Conservation (phyloP, 2,797 vertebrate genomes). For the Alexandromys oeconomus region DNA sequence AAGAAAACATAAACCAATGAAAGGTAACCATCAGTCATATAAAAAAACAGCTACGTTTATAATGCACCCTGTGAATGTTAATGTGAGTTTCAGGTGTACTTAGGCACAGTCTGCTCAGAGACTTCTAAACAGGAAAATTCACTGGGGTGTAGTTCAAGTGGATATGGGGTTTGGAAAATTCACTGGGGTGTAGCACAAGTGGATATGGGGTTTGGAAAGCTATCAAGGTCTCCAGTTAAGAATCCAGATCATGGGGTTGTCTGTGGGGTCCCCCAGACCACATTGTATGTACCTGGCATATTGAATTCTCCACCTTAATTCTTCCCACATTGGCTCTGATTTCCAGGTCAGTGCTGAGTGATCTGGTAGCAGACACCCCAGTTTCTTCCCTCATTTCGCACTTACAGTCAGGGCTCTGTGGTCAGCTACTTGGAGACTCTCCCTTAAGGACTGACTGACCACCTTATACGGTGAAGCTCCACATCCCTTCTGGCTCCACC, state of each 20-base stretch:
- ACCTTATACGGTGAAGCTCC: not conserved
- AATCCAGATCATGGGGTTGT: not conserved
- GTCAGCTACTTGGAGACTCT: not conserved
- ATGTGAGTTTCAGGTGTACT: not conserved
- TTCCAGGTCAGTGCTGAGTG: not conserved
- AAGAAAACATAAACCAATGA: not conserved
- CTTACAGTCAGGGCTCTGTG: not conserved
- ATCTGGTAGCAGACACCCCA: not conserved
- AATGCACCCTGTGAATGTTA: not conserved
- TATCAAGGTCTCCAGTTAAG: not conserved
- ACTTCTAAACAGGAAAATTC: not conserved
- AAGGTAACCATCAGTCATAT: not conserved
- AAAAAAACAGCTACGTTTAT: not conserved
- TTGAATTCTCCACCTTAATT: not conserved
- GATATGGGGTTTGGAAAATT: not conserved
- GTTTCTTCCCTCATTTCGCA: not conserved
- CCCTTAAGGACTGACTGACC: not conserved
- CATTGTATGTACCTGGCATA: not conserved
- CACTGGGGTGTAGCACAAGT: not conserved
- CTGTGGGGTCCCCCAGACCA: not conserved
- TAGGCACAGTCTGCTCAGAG: not conserved
- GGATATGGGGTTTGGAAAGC: not conserved
- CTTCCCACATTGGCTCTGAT: not conserved
- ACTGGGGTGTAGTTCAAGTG: not conserved
- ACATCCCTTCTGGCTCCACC: not conserved